phyloP scores from a whole-genome alignment of 2,797 vertebrate species.

The Nyctibius grandis region DNA sequence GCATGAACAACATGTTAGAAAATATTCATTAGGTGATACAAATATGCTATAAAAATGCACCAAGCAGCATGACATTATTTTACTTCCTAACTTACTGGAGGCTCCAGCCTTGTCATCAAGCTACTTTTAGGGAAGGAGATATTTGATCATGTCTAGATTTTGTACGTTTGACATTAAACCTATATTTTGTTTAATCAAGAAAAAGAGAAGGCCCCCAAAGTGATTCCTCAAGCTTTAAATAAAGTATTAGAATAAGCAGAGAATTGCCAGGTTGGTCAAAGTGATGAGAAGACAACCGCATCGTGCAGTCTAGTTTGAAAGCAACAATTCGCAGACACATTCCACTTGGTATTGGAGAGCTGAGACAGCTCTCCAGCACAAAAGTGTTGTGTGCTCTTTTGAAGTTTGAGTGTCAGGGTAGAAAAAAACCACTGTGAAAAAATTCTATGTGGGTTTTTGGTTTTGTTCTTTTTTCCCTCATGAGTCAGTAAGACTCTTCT shows the following conservation, averaged over 20 bases:
- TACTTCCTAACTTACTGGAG: background rate
- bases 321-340: background rate
- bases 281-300: background rate
- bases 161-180: background rate
- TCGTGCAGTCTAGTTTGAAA: background rate
- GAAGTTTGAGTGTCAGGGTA: background rate
- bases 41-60: background rate
- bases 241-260: background rate
- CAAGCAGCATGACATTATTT: background rate
- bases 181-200: background rate
- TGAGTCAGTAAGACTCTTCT: background rate
- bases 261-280: background rate
- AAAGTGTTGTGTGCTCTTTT: background rate
- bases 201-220: background rate
- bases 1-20: background rate
- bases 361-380: no score
- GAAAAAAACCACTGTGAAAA: background rate
- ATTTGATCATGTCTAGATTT: background rate
- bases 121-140: background rate
- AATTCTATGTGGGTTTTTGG: background rate
- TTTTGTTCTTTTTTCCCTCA: background rate
- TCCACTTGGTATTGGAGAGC: background rate
- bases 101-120: background rate
- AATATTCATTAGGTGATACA: background rate
- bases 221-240: background rate